Base-by-base conservation (phyloP, 2,888 invertebrate genomes). In the Agelastica alni region DNA sequence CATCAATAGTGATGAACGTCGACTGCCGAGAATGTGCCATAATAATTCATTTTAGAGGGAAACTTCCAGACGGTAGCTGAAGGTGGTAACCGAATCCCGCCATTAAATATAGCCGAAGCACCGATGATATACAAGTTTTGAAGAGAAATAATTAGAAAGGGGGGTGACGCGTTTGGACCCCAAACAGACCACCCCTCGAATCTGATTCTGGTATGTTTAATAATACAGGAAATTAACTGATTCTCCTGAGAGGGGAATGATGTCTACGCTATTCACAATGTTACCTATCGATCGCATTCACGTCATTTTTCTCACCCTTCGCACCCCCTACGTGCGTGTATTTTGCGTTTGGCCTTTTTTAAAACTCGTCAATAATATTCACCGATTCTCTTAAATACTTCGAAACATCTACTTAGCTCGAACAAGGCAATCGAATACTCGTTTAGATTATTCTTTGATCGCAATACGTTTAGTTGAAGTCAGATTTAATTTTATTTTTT, bases 141-240 rank as follows among this genome's bases (percentile, higher is more conserved):
- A 31, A 18, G 12, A 32, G 31, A 32, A 44, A 44, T 45, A 34
- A 45, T 45, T 34, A 45, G 45, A 34, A 45, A 45, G 13, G 7
- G n/a, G 34, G 34, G 45, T 18, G 13, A 9, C 9, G 13, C 7
- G 2, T 30, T 20, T 37, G 45, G 22, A 31, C 44, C 44, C 44
- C 12, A 1, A n/a, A n/a, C n/a, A n/a, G n/a, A n/a, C 7, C 31
- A 30, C 9, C 7, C 30, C 42, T 30, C 16, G 37, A 37, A 37
- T 37, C 37, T 26, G 17, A 9, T 17, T 30, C 28, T 39, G 39
- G 48, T 39, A 41, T 48, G 41, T 48, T 48, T 48, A 48, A 48
- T 48, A 49, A 41, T 32, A 41, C 48, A 39, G 48, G 48, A 49
- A 49, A 49, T 49, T 49, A 49, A 49, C 41, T 32, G 39, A 49